Evolutionary conservation across 1,140 invertebrate species (phyloP).

Genomic region (Spodoptera frugiperda): DNA sequence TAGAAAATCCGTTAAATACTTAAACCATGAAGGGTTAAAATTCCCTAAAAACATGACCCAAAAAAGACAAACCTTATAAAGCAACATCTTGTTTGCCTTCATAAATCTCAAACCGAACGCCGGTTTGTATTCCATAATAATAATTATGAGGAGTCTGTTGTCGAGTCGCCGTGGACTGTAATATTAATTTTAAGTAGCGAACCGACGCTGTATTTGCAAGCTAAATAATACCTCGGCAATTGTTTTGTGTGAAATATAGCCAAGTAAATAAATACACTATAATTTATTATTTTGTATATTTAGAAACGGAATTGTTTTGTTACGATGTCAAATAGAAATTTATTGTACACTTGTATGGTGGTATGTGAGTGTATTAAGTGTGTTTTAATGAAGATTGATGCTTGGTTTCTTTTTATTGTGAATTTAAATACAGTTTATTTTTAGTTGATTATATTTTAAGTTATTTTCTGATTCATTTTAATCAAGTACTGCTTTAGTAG

Average conservation of each 20-base stretch:
- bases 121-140: constrained; percentile 28
- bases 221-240: constrained; percentile 37
- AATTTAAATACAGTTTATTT: no score
- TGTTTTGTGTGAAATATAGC: constrained; percentile 37
- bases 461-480: no score
- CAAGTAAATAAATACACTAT: constrained; percentile 21
- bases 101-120: constrained; percentile 17
- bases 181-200: constrained; percentile 40
- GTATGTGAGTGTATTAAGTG: background rate
- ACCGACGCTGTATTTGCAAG: constrained; percentile 21
- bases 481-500: no score
- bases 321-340: constrained; percentile 13
- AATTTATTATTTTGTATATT: constrained; percentile 23
- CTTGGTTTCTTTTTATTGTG: no score
- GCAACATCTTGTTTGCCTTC: background rate
- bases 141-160: constrained; percentile 32
- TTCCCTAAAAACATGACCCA: background rate
- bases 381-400: no score
- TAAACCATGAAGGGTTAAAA: no score
- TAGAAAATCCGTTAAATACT: no score
- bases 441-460: no score
- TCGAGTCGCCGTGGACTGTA: constrained; percentile 14
- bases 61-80: constrained; percentile 1
- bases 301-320: constrained; percentile 6
- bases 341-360: background rate